These are phyloP conservation scores for Entomobrya proxima DNA, from an alignment of 2,888 invertebrate species.

Conservation along the genomic window DNA sequence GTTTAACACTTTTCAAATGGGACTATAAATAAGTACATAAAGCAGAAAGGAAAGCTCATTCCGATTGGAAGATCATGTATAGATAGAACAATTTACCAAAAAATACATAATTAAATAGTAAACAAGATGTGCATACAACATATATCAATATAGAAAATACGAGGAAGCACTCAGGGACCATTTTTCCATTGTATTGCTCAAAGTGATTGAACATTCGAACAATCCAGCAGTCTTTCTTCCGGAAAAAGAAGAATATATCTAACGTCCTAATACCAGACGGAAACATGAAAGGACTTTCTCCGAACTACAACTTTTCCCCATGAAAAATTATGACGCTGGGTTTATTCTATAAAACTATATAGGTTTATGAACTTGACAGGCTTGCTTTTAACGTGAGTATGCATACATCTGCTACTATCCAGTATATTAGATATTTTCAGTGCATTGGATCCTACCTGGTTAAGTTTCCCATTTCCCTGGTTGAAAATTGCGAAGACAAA, in stretches of 20 bases:
- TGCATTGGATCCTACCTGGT: not conserved
- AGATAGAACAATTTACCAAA: conserved; percentile 23
- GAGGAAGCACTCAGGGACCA: not conserved
- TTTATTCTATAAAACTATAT: no score
- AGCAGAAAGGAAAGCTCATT: conserved; percentile 4
- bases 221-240: not conserved
- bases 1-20: not conserved
- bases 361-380: no score
- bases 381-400: no score
- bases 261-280: no score
- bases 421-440: not conserved
- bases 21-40: not conserved
- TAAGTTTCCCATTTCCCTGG: conserved; percentile 19
- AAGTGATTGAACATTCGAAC: conserved; percentile 16
- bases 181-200: conserved; percentile 5
- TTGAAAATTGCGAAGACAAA: conserved; percentile 23
- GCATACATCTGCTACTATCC: not conserved
- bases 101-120: conserved; percentile 14
- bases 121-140: not conserved
- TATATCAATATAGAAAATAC: not conserved
- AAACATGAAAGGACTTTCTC: not conserved
- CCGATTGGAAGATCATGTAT: conserved; percentile 27
- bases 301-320: no score
- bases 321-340: no score
- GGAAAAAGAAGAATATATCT: not conserved